Evolutionary conservation across 1,140 invertebrate species (phyloP).

Genomic region (Bombyx mandarina): DNA sequence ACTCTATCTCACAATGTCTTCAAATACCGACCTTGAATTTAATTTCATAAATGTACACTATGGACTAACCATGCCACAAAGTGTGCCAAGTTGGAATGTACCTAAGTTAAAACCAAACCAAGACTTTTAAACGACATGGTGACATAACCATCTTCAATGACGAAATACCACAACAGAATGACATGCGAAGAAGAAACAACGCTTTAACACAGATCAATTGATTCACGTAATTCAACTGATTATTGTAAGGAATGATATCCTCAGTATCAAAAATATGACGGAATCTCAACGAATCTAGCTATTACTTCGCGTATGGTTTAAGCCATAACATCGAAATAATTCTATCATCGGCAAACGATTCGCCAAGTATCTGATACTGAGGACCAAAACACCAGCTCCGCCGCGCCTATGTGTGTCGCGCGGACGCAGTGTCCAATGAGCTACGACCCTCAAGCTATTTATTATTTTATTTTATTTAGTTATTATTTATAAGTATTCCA

Average conservation of each 20-base stretch:
- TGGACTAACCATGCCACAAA: conserved; percentile 38
- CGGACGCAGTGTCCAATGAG: conserved; percentile 28
- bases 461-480: too few relatives aligned
- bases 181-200: conserved; percentile 60
- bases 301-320: too few relatives aligned
- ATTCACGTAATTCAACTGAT: too few relatives aligned
- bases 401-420: conserved; percentile 54
- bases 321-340: too few relatives aligned
- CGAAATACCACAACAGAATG: conserved; percentile 36
- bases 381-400: conserved; percentile 57
- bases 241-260: too few relatives aligned
- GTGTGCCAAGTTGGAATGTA: conserved; percentile 64
- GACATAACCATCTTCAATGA: conserved; percentile 31
- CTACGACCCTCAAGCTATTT: conserved; percentile 30
- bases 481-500: not conserved
- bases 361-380: conserved; percentile 38
- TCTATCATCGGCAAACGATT: conserved; percentile 1
- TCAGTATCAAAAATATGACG: too few relatives aligned
- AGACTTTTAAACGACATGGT: conserved; percentile 30
- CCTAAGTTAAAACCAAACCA: conserved; percentile 42
- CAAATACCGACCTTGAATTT: too few relatives aligned
- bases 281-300: too few relatives aligned
- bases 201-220: conserved; percentile 44
- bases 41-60: too few relatives aligned
- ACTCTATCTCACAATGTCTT: too few relatives aligned